Base-by-base conservation (phyloP, 2,113 vertebrate species). In the Pampusana beccarii region DNA sequence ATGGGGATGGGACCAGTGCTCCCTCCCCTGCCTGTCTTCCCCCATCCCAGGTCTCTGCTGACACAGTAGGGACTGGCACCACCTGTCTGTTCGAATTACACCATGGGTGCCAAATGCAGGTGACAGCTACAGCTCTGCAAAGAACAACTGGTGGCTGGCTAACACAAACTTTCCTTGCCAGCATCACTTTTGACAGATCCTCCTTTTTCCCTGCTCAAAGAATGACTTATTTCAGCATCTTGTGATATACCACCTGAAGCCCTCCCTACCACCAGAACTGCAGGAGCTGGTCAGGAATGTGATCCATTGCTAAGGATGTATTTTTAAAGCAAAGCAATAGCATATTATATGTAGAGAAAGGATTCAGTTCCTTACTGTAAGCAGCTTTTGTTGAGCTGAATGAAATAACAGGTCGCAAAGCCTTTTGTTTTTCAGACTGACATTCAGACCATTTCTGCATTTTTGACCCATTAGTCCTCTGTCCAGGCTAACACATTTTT, bases 401-500 rank as follows among this genome's bases (percentile, higher is more conserved):
- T n/a, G 40, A 80, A 90, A 87, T 9, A 64, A 51, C 44, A 88
- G 33, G 50, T 81, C 85, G 65, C 25, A 85, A 91, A 60, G 14
- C 7, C 34, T 73, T 88, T 56, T 82, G 14, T 56, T 81, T 90
- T 54, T 78, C 74, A 58, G 48, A 40, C 26, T 53, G 54, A 67
- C 17, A 54, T 50, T 44, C 58, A 61, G 60, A 73, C 28, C n/a
- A 60, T 62, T 72, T 69, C 65, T 56, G 28, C 51, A 38, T 93
- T 92, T 91, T 94, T 93, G 57, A 95, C 36, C 40, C 53, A 24
- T 53, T 77, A 62, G 53, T 79, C n/a, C 53, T 54, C 31, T 66
- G 6, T 79, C 57, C 53, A 75, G 36, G 50, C 24, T 65, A 93
- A 75, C 2, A 21, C 20, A 74, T 56, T 69, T 79, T 50, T 92